Conservation (phyloP, 2,113 vertebrate species). For the Beaufortia kweichowensis region DNA sequence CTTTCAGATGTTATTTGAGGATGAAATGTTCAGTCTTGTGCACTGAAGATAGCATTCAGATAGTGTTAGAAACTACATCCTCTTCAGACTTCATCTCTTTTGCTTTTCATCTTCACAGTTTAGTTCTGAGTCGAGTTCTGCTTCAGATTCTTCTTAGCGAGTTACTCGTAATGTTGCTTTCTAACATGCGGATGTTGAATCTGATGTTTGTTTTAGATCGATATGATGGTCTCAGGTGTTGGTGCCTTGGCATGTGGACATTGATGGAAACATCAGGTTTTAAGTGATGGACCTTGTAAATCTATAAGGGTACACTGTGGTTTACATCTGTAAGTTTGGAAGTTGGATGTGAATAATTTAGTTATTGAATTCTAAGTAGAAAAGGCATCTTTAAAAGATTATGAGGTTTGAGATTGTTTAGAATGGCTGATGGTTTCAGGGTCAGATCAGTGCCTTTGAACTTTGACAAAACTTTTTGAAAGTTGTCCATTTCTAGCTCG, state of each 20-base stretch:
- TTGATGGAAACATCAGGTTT: not conserved
- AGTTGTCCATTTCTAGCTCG: not conserved
- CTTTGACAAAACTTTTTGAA: not conserved
- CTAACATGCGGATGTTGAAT: not conserved
- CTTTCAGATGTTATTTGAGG: not conserved
- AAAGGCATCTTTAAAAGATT: not conserved
- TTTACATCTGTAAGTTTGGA: not conserved
- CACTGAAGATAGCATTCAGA: not conserved
- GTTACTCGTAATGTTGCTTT: not conserved
- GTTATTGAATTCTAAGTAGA: not conserved
- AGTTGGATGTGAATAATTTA: not conserved
- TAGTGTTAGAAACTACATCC: slow-evolving; percentile 1
- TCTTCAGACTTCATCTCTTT: not conserved
- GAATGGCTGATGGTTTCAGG: not conserved
- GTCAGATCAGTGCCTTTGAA: not conserved
- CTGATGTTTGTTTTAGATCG: not conserved
- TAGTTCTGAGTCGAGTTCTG: not conserved
- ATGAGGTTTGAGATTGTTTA: not conserved
- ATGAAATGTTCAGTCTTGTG: not conserved
- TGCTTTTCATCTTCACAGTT: not conserved
- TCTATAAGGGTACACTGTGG: not conserved
- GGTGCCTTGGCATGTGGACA: not conserved
- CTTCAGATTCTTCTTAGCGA: not conserved
- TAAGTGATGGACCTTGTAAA: not conserved
- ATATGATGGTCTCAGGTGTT: not conserved